Evolutionary conservation across 1,140 invertebrate genomes (phyloP), one percentile per base, ranked within the genome.

Genomic region (Cherax quadricarinatus): DNA sequence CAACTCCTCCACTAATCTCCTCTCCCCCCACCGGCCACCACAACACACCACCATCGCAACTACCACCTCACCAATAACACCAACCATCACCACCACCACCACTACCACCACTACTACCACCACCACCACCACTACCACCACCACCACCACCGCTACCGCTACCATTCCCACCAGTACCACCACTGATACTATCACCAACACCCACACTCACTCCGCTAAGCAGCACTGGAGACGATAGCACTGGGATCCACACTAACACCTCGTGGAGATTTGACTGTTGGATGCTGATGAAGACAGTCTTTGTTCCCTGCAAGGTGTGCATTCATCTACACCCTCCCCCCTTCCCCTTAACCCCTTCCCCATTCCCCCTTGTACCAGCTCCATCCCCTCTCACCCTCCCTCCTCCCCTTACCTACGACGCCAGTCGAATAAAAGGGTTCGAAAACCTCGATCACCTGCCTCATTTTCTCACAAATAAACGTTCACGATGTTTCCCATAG

Each of bases 241-340:
- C 62, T 5, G 62, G 18, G 14, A 24, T 78, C 85, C 73, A 51
- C 85, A 24, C 85, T 60, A 53, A 87, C 85, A 87, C 4, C 85
- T 70, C 24, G 85, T 41, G 51, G 70, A 87, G 49, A 87, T 87
- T 87, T 62, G 86, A 88, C 75, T 81, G 51, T 80, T 81, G 51
- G 53, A 57, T 88, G 86, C 78, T 80, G 86, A 88, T 88, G 86
- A 88, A 79, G 86, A 88, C 75, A 81, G 86, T 88, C 86, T 88
- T 88, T 88, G 86, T 88, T 88, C 86, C 78, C 75, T 81, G 86
- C 86, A 88, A 88, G 86, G 86, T 88, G 86, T 18, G 86, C 78
- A 79, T 80, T 88, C 86, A 66, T 66, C 86, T 88, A 75, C 86
- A 57, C 70, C 86, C 73, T 30, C 70, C 57, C 57, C 86, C 21